Evolutionary conservation across 2,888 invertebrate genomes (phyloP).

Genomic region (Dryocosmus kuriphilus): DNA sequence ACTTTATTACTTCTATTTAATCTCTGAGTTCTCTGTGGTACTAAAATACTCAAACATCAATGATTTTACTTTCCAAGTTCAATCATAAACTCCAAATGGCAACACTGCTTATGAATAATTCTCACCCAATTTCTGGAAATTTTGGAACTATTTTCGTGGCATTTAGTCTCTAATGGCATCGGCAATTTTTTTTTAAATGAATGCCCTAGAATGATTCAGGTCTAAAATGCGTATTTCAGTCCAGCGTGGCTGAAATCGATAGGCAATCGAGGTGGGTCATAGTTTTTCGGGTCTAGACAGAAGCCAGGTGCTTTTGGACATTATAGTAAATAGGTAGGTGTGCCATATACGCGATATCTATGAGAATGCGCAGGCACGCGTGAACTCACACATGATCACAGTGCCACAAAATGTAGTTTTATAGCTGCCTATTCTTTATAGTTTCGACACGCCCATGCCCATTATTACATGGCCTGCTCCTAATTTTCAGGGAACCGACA

Average conservation of each 20-base stretch:
- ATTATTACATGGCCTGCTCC: conserved; percentile 61
- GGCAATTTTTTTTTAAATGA: conserved; percentile 24
- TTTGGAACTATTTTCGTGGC: conserved; percentile 1
- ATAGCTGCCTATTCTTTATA: conserved; percentile 64
- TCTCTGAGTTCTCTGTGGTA: too few species aligned
- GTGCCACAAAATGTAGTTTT: conserved; percentile 61
- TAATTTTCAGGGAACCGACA: conserved; percentile 56
- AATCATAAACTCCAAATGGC: too few species aligned
- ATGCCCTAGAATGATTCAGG: conserved; percentile 20
- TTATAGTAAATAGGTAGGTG: conserved; percentile 31
- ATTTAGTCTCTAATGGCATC: conserved; percentile 15
- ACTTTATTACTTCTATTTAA: too few species aligned
- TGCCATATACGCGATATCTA: background rate
- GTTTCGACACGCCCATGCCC: conserved; percentile 61
- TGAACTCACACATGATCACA: conserved; percentile 53
- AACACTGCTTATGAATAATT: conserved; percentile 25
- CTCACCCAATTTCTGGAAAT: background rate
- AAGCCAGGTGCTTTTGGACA: conserved; percentile 40
- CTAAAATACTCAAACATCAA: too few species aligned
- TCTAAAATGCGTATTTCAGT: conserved; percentile 21
- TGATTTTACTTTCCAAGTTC: too few species aligned
- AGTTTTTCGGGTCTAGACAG: conserved; percentile 38
- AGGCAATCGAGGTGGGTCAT: conserved; percentile 36
- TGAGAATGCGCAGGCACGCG: conserved; percentile 50
- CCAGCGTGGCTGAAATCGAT: conserved; percentile 9